Conservation (phyloP, 1,140 invertebrate genomes). For the Bombus picipes region DNA sequence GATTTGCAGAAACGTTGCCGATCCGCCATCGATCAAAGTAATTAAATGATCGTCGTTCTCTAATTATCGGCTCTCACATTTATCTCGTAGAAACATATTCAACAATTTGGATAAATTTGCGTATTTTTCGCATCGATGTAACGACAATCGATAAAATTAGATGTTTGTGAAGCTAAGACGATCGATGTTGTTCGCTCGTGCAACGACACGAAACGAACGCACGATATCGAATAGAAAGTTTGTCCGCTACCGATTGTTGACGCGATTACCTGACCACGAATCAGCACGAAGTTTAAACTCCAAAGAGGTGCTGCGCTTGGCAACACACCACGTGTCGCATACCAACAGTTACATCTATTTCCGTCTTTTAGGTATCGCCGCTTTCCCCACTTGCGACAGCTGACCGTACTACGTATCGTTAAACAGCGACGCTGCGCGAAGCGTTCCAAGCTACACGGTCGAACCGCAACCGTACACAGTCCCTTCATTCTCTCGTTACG, state of each 20-base stretch:
- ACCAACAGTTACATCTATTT: conserved; percentile 29
- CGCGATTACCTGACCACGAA: neutral
- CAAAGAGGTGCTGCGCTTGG: neutral
- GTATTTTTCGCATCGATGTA: too few relatives aligned
- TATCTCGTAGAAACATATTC: too few relatives aligned
- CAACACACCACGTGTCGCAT: neutral
- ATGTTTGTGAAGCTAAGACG: accelerated
- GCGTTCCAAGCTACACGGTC: neutral
- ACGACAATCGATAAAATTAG: too few relatives aligned
- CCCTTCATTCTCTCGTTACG: conserved; percentile 10
- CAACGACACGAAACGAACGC: neutral
- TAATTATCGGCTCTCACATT: too few relatives aligned
- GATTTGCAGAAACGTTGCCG: too few relatives aligned
- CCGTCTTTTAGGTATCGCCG: conserved; percentile 27
- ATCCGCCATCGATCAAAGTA: too few relatives aligned
- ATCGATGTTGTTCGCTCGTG: neutral
- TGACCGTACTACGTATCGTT: neutral
- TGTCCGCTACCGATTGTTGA: neutral
- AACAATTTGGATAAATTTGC: too few relatives aligned
- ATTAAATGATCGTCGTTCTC: too few relatives aligned
- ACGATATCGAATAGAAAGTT: neutral
- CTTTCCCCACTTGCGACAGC: conserved; percentile 17
- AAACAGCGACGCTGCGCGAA: neutral
- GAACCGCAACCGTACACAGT: neutral
- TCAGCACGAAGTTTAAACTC: neutral